These are phyloP conservation scores for Cephonodes hylas DNA, from an alignment of 2,888 invertebrate species.

Conservation along the genomic window DNA sequence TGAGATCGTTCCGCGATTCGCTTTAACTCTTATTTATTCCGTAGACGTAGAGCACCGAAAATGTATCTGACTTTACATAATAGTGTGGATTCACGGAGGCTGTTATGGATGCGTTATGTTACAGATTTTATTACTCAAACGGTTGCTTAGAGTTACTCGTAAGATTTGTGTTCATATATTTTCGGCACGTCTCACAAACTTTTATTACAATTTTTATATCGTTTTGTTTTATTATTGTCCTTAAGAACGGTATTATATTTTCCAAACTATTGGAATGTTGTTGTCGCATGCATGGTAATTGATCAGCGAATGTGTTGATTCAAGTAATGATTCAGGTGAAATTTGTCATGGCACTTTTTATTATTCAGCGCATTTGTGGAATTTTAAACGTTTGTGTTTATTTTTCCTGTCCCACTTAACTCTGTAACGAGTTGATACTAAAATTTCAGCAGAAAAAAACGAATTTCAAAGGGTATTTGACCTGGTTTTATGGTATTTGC, in stretches of 20 bases:
- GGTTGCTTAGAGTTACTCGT: neutral
- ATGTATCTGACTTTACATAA: neutral
- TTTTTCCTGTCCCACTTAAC: slow-evolving; percentile 45
- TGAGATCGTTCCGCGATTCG: neutral
- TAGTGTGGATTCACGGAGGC: neutral
- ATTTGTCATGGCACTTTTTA: slow-evolving; percentile 21
- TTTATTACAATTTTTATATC: neutral
- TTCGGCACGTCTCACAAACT: neutral
- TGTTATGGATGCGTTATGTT: neutral
- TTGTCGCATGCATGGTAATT: neutral
- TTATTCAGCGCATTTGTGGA: slow-evolving; percentile 21
- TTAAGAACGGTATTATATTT: too few species aligned
- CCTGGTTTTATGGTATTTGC: slow-evolving; percentile 26
- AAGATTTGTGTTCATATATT: neutral
- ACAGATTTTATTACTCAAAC: neutral
- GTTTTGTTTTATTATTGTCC: too few species aligned
- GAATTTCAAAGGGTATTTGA: slow-evolving; percentile 31
- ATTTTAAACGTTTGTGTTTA: slow-evolving; percentile 32
- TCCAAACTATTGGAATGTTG: too few species aligned
- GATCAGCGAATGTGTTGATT: neutral
- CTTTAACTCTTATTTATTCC: neutral
- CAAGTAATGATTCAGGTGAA: neutral
- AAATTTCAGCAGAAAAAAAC: slow-evolving; percentile 28
- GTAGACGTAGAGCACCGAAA: neutral
- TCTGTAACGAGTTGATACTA: slow-evolving; percentile 22